phyloP scores from a whole-genome alignment of 2,113 vertebrate genomes.

The Prochilodus magdalenae region DNA sequence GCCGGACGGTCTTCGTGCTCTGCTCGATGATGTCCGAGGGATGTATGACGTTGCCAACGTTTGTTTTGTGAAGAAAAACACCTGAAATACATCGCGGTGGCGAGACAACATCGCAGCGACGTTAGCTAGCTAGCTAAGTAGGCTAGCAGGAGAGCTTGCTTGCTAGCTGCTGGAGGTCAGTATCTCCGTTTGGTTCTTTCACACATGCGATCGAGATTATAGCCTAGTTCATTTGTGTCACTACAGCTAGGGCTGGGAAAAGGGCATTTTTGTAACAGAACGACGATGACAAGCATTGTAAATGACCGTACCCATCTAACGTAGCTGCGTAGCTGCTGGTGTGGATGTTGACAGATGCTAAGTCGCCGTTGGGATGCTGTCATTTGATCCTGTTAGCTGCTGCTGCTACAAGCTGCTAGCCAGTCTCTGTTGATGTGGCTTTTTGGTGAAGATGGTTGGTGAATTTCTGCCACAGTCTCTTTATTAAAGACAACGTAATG shows the following conservation, averaged over 20 bases:
- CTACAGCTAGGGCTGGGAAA: neutral
- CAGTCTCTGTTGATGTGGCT: neutral
- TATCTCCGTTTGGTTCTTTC: slow-evolving; percentile 22
- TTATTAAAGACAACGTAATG: neutral
- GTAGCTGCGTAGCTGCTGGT: slow-evolving; percentile 16
- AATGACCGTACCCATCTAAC: neutral
- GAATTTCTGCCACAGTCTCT: neutral
- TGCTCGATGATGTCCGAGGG: slow-evolving; percentile 13
- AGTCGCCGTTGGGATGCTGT: neutral
- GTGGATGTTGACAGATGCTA: slow-evolving; percentile 38
- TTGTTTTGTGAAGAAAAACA: neutral
- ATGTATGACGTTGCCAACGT: neutral
- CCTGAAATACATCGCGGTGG: neutral
- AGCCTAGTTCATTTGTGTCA: neutral
- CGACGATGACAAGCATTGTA: neutral
- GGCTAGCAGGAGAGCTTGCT: slow-evolving; percentile 14
- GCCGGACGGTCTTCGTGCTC: neutral
- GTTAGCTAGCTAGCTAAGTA: neutral
- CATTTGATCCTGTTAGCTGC: slow-evolving; percentile 25
- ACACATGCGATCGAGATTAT: neutral
- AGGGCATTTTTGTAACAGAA: neutral
- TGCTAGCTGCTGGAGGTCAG: slow-evolving; percentile 47
- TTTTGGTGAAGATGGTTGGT: neutral
- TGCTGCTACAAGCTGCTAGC: slow-evolving; percentile 25
- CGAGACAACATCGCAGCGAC: slow-evolving; percentile 7